These are phyloP conservation scores for Caiman crocodilus DNA, from an alignment of 2,797 vertebrate genomes.

Conservation along the genomic window DNA sequence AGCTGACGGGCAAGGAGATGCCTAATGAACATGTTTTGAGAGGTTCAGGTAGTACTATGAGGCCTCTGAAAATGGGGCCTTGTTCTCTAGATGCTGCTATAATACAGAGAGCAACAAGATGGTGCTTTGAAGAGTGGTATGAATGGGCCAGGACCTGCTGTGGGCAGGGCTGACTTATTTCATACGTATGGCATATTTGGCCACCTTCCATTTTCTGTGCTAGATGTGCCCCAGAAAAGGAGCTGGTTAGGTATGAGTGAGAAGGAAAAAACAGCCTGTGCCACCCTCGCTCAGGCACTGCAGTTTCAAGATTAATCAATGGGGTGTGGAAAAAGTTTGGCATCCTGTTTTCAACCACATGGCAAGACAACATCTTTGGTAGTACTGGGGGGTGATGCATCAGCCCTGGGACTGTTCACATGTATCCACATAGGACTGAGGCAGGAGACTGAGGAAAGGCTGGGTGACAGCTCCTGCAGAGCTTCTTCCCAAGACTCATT, in stretches of 20 bases:
- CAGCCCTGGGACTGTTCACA: too few relatives aligned
- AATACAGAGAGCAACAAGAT: not conserved
- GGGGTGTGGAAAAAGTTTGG: not conserved
- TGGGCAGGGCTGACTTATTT: not conserved
- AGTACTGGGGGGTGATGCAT: not conserved
- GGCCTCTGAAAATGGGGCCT: not conserved
- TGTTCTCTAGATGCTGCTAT: not conserved
- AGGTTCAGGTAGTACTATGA: not conserved
- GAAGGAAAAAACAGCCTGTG: not conserved
- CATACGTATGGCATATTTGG: not conserved
- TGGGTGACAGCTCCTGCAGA: not conserved
- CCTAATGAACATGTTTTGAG: not conserved
- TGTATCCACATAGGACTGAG: not conserved
- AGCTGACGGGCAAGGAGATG: not conserved
- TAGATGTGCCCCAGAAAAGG: rapidly evolving
- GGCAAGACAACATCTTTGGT: not conserved
- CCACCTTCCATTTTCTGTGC: not conserved
- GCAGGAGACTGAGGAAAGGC: not conserved
- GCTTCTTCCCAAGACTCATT: not conserved
- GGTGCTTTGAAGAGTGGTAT: rapidly evolving
- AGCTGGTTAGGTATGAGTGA: rapidly evolving
- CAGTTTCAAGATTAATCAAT: constrained; percentile 49
- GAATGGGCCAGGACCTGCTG: rapidly evolving
- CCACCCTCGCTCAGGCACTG: not conserved
- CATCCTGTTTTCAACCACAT: constrained; percentile 58